Evolutionary conservation across 1,140 invertebrate species (phyloP).

Genomic region (Pectinophora gossypiella): DNA sequence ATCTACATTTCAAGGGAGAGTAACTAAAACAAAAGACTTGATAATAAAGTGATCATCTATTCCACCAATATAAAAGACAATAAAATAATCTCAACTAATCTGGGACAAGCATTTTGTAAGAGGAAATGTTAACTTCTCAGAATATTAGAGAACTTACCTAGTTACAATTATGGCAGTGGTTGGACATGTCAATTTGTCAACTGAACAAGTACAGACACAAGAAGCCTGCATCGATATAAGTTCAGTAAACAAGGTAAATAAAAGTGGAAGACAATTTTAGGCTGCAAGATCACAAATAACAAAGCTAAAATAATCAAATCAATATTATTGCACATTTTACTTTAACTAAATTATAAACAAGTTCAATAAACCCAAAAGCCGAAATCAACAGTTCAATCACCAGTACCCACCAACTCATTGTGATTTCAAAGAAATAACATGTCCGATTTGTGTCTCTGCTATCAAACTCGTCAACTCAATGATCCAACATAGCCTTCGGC

Average conservation of each 20-base stretch:
- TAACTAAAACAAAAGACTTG: neutral
- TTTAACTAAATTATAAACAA: neutral
- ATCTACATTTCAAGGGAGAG: neutral
- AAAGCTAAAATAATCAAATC: conserved; percentile 11
- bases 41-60: neutral
- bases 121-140: neutral
- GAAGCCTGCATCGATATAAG: neutral
- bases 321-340: conserved; percentile 25
- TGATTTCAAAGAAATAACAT: no score
- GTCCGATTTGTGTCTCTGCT: no score
- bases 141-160: conserved; percentile 24
- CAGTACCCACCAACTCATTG: no score
- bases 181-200: conserved; percentile 15
- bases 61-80: neutral
- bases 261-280: conserved; percentile 19
- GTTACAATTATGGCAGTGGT: conserved; percentile 60
- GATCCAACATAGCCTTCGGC: neutral
- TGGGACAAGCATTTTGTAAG: neutral
- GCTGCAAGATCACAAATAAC: conserved; percentile 3
- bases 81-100: neutral
- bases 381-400: no score
- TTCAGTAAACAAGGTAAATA: neutral
- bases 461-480: neutral
- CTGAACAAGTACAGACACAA: neutral
- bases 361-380: neutral